phyloP scores from a whole-genome alignment of 2,797 vertebrate genomes.

The Atherinosoma microstoma region DNA sequence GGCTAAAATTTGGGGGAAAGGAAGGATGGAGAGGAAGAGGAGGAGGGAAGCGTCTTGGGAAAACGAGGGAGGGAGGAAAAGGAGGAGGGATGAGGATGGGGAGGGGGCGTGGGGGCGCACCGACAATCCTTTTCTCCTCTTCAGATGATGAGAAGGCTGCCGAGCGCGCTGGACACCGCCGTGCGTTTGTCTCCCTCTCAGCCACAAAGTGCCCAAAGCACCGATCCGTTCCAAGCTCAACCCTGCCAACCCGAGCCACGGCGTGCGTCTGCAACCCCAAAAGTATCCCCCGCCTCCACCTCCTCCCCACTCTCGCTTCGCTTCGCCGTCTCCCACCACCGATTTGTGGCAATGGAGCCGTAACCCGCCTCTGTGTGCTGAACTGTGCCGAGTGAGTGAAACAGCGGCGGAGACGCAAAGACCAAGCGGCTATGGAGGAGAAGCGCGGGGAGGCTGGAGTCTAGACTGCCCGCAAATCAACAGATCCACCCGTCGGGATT shows the following conservation, averaged over 20 bases:
- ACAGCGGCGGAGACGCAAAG: conserved; percentile 45
- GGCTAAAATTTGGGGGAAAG: conserved; percentile 24
- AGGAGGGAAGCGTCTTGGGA: conserved; percentile 18
- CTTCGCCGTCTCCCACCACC: conserved; percentile 33
- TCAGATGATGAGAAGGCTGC: conserved; percentile 66
- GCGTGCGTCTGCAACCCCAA: conserved; percentile 43
- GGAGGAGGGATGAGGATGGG: conserved; percentile 31
- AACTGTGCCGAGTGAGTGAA: conserved; percentile 44
- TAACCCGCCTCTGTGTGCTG: conserved; percentile 48
- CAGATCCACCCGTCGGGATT: conserved; percentile 52
- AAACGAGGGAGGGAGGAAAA: conserved; percentile 16
- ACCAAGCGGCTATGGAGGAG: conserved; percentile 76
- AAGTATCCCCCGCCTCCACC: conserved; percentile 13
- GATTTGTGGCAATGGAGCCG: conserved; percentile 72
- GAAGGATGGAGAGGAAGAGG: conserved; percentile 11
- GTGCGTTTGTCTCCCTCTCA: conserved; percentile 59
- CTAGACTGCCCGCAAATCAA: conserved; percentile 59
- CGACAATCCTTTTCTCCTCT: conserved; percentile 44
- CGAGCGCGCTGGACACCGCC: conserved; percentile 64
- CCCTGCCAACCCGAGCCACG: conserved; percentile 30
- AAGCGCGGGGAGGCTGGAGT: conserved; percentile 68
- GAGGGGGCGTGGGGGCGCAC: conserved; percentile 44
- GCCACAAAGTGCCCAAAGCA: conserved; percentile 57
- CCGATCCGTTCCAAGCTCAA: conserved; percentile 48
- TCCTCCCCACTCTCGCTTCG: conserved; percentile 17